Evolutionary conservation across 2,888 invertebrate species (phyloP).

Genomic region (Deilephila porcellus): DNA sequence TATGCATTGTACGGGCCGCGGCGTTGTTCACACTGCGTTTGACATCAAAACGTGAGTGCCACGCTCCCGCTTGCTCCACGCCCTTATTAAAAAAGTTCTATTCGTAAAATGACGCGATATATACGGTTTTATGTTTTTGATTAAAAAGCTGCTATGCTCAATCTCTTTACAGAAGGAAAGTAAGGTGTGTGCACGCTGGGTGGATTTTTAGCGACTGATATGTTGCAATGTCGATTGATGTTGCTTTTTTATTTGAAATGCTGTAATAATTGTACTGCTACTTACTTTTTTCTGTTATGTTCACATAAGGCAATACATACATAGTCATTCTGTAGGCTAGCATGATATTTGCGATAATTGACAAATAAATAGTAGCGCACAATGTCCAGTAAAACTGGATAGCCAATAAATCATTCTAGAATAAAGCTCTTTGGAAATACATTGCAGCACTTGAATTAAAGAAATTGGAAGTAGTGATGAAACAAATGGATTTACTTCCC

Average conservation of each 20-base stretch:
- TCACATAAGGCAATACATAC: too few relatives aligned
- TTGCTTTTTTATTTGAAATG: not conserved
- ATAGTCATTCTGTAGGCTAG: too few relatives aligned
- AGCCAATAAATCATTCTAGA: not conserved
- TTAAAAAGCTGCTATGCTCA: conserved; percentile 53
- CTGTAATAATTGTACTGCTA: too few relatives aligned
- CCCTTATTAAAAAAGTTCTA: conserved; percentile 49
- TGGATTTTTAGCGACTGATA: not conserved
- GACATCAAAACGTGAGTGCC: conserved; percentile 52
- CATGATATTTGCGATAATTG: too few relatives aligned
- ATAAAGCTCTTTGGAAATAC: not conserved
- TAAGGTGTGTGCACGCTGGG: conserved; percentile 24
- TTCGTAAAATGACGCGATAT: conserved; percentile 46
- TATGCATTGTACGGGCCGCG: conserved; percentile 12
- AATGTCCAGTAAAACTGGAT: not conserved
- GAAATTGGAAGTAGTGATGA: conserved; percentile 17
- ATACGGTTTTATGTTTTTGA: conserved; percentile 52
- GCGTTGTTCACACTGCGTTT: conserved; percentile 45
- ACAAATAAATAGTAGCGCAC: not conserved
- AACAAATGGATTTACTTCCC: conserved; percentile 25
- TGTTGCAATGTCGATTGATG: not conserved
- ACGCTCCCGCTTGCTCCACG: conserved; percentile 24
- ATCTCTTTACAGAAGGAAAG: conserved; percentile 37
- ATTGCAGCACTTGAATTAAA: conserved; percentile 7
- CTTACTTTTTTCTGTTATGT: too few relatives aligned